phyloP scores from a whole-genome alignment of 2,113 vertebrate species.

The Amphiprion ocellaris region DNA sequence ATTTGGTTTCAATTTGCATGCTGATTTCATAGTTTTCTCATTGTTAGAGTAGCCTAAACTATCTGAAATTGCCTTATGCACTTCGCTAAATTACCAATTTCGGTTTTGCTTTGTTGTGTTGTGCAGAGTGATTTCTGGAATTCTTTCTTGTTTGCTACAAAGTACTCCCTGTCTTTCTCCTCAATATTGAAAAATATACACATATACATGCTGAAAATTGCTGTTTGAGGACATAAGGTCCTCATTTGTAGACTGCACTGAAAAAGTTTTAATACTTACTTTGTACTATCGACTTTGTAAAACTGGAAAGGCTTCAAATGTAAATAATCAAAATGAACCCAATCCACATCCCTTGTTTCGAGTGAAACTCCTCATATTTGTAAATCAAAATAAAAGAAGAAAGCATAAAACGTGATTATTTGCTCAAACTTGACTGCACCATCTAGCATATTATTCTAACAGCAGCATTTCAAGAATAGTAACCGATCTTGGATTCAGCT shows the following conservation, averaged over 20 bases:
- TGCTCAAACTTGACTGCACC: background rate
- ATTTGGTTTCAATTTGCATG: constrained; percentile 19
- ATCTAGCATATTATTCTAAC: background rate
- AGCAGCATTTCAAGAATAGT: background rate
- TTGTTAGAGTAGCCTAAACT: constrained; percentile 5
- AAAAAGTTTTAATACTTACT: background rate
- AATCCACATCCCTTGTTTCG: background rate
- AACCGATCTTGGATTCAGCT: background rate
- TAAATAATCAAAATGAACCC: background rate
- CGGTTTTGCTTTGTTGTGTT: constrained; percentile 9
- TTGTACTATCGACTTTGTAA: background rate
- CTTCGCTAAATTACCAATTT: constrained; percentile 13
- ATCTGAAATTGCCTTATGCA: background rate
- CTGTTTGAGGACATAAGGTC: background rate
- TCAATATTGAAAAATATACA: background rate
- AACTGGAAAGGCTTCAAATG: background rate
- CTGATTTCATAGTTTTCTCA: background rate
- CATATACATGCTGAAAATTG: background rate
- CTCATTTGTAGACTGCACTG: background rate
- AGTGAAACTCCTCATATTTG: background rate
- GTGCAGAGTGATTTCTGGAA: background rate
- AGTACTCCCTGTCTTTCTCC: background rate
- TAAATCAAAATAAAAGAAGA: background rate
- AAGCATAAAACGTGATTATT: background rate
- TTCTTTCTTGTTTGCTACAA: background rate